These are phyloP conservation scores for Lerista edwardsae DNA, from an alignment of 2,797 vertebrate species.

Conservation along the genomic window DNA sequence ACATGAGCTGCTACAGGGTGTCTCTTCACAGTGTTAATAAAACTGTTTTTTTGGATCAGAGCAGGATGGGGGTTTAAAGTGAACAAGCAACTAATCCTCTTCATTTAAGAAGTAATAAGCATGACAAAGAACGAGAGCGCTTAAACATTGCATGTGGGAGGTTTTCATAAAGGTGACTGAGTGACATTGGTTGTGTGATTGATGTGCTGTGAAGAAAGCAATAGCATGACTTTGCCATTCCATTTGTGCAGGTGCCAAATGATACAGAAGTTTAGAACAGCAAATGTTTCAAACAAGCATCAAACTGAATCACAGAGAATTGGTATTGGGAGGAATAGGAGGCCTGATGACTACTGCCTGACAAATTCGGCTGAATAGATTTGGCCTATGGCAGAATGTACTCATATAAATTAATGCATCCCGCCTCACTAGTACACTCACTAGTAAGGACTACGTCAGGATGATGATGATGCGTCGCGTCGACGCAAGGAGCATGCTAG, in stretches of 20 bases:
- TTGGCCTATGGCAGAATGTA: slow-evolving; percentile 1
- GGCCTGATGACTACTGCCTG: not conserved
- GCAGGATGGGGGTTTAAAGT: not conserved
- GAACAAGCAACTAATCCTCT: slow-evolving; percentile 12
- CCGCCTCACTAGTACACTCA: no score
- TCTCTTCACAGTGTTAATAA: not conserved
- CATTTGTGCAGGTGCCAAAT: slow-evolving; percentile 15
- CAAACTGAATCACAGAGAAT: slow-evolving; percentile 16
- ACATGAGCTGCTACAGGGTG: not conserved
- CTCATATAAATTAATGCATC: not conserved
- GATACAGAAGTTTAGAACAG: not conserved
- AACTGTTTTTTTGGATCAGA: not conserved
- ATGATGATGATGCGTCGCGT: no score
- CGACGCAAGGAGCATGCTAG: no score
- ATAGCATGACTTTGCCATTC: slow-evolving; percentile 17
- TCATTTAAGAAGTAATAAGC: slow-evolving; percentile 14
- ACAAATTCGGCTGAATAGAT: not conserved
- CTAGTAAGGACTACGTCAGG: not conserved
- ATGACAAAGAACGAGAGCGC: slow-evolving; percentile 6
- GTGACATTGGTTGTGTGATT: slow-evolving; percentile 30
- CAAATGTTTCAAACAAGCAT: not conserved
- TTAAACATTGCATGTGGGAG: slow-evolving; percentile 36
- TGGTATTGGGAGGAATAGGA: slow-evolving; percentile 9
- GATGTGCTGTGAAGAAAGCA: slow-evolving; percentile 18
- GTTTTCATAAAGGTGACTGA: slow-evolving; percentile 12